Percentiles rank a stretch among this genome's conserved stretches.
phyloP scores from a whole-genome alignment of 2,888 invertebrate genomes.

The Lacanobia wlatinum region DNA sequence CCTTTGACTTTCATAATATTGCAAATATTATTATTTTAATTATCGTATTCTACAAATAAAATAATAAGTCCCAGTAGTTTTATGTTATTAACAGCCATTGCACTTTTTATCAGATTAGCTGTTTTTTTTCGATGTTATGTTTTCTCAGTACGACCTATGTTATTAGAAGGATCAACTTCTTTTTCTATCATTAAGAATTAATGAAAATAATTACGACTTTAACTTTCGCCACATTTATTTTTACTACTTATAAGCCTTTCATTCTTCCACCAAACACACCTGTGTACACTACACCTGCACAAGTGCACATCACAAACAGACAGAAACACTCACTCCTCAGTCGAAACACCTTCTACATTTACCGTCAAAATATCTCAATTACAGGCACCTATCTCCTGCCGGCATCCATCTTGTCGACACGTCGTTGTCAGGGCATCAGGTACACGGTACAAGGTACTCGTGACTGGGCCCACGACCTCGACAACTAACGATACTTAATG shows the following conservation, averaged over 20 bases:
- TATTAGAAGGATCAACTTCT: no score
- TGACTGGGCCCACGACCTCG: conserved; percentile 44
- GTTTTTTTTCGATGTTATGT: background rate
- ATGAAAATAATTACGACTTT: background rate
- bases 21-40: conserved; percentile 20
- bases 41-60: background rate
- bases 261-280: no score
- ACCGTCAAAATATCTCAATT: conserved; percentile 58
- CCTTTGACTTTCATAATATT: background rate
- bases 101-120: no score
- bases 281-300: no score
- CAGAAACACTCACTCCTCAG: conserved; percentile 7
- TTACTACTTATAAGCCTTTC: no score
- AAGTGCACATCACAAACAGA: background rate
- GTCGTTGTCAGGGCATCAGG: conserved; percentile 50
- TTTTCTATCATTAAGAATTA: no score
- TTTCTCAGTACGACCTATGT: background rate
- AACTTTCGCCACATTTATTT: no score
- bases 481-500: conserved; percentile 54
- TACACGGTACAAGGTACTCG: conserved; percentile 42
- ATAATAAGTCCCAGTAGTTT: background rate
- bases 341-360: conserved; percentile 15
- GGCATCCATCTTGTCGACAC: conserved; percentile 55
- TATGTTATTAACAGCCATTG: background rate
- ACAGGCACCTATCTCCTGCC: conserved; percentile 39